phyloP scores from a whole-genome alignment of 2,113 vertebrate genomes.

The Emydura subglobosa region DNA sequence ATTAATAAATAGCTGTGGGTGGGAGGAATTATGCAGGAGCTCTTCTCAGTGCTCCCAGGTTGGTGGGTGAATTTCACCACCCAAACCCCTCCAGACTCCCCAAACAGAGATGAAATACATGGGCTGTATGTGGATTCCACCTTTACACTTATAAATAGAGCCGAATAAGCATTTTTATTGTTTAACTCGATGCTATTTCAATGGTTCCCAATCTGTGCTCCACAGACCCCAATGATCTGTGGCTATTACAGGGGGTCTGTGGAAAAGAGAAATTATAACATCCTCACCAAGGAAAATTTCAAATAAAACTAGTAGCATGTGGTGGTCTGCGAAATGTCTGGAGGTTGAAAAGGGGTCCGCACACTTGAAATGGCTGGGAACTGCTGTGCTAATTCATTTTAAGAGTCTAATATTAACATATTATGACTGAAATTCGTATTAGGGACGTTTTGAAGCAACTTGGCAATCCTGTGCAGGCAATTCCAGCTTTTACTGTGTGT shows the following conservation, averaged over 20 bases:
- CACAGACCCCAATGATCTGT: no score
- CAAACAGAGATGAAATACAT: constrained; percentile 43
- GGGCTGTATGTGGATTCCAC: constrained; percentile 66
- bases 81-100: constrained; percentile 33
- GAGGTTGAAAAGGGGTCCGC: no score
- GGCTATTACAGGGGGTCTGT: no score
- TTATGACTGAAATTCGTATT: constrained; percentile 70
- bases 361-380: no score
- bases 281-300: no score
- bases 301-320: no score
- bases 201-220: no score
- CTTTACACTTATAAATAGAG: constrained; percentile 56
- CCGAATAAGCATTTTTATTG: constrained; percentile 60
- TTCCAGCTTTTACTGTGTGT: rapidly evolving
- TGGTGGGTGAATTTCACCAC: constrained; percentile 43
- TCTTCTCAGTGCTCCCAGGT: constrained; percentile 7
- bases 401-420: constrained; percentile 71
- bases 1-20: not conserved
- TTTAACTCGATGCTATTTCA: constrained; percentile 65
- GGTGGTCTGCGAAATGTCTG: no score
- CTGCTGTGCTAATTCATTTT: constrained; percentile 56
- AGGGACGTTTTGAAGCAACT: constrained; percentile 63
- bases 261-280: no score
- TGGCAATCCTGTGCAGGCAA: constrained; percentile 19
- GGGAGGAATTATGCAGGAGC: not conserved